Evolutionary conservation across 1,140 invertebrate species (phyloP).

Genomic region (Ceratosolen solmsi): DNA sequence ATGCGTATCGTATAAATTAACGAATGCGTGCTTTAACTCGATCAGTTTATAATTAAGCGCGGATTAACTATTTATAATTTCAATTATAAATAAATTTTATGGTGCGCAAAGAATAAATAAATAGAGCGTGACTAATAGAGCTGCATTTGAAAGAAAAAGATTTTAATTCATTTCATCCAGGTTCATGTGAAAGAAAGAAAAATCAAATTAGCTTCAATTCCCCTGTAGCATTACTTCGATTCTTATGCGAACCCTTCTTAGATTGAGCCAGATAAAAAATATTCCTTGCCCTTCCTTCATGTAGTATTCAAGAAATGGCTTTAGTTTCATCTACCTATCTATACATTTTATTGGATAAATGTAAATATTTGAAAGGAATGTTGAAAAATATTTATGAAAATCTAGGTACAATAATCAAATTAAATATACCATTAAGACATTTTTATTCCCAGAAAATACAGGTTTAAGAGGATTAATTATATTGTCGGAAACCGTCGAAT

Average conservation of each 20-base stretch:
- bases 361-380: neutral
- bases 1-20: too few relatives aligned
- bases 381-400: neutral
- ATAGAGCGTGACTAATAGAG: neutral
- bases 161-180: slow-evolving; percentile 43
- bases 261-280: slow-evolving; percentile 33
- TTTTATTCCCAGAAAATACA: too few relatives aligned
- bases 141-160: slow-evolving; percentile 2
- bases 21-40: neutral
- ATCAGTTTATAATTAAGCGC: neutral
- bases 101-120: neutral
- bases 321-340: neutral
- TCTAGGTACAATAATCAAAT: too few relatives aligned
- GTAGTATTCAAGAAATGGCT: neutral
- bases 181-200: slow-evolving; percentile 26
- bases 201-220: slow-evolving; percentile 43
- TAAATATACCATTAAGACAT: too few relatives aligned
- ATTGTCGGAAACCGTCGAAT: too few relatives aligned
- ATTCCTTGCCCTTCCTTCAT: slow-evolving; percentile 30
- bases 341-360: neutral
- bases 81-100: too few relatives aligned
- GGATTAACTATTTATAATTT: too few relatives aligned
- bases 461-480: too few relatives aligned
- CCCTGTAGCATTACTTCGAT: slow-evolving; percentile 10
- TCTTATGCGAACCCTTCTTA: slow-evolving; percentile 31